Percentiles rank a stretch among this genome's conserved stretches.
Evolutionary conservation across 2,888 invertebrate genomes (phyloP).

Genomic region (Hyalella azteca): DNA sequence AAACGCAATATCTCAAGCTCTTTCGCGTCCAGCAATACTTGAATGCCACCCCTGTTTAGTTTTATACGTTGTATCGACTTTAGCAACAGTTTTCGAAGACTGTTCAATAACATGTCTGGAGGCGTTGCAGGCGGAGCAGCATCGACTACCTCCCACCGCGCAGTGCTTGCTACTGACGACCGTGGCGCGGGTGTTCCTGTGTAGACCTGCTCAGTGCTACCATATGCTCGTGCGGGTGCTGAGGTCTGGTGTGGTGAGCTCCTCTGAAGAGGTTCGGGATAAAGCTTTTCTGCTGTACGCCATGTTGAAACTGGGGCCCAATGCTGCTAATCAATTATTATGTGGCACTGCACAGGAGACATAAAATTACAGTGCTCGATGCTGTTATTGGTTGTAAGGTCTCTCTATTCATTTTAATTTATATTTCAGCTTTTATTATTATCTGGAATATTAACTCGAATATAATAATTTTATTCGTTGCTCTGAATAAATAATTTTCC

Average conservation of each 20-base stretch:
- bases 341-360: too few species aligned
- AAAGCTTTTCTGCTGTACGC: background rate
- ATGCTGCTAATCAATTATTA: background rate
- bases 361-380: too few species aligned
- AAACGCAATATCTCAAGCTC: slow-evolving; percentile 20
- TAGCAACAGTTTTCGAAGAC: slow-evolving; percentile 42
- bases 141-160: background rate
- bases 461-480: too few species aligned
- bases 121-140: slow-evolving; percentile 36
- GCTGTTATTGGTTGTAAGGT: too few species aligned
- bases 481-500: too few species aligned
- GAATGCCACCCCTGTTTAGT: slow-evolving; percentile 48
- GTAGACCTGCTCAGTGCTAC: slow-evolving; percentile 49
- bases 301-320: background rate
- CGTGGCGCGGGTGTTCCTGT: slow-evolving; percentile 44
- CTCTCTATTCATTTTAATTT: too few species aligned
- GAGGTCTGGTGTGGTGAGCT: background rate
- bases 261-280: background rate
- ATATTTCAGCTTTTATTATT: too few species aligned
- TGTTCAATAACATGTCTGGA: slow-evolving; percentile 34
- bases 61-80: slow-evolving; percentile 41
- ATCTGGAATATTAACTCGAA: too few species aligned
- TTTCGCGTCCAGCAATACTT: slow-evolving; percentile 42
- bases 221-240: slow-evolving; percentile 40
- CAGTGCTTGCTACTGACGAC: slow-evolving; percentile 42